These are phyloP conservation scores for Gnatocerus cornutus DNA, from an alignment of 2,888 invertebrate species.

Conservation along the genomic window DNA sequence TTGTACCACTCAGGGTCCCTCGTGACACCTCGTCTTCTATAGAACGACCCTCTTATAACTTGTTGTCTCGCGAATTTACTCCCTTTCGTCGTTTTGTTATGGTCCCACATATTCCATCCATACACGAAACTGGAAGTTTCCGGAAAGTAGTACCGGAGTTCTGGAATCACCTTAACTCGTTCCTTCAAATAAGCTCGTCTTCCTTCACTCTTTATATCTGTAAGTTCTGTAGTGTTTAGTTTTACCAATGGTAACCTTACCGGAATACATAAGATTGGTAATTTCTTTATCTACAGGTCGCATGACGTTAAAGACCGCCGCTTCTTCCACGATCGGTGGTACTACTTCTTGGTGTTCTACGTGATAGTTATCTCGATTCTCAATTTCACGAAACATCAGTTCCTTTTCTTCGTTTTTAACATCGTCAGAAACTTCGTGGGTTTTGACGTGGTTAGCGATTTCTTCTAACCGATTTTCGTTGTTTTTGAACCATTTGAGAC, in stretches of 20 bases:
- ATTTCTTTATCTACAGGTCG: background rate
- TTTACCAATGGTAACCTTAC: background rate
- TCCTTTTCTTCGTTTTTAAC: background rate
- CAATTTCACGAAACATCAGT: background rate
- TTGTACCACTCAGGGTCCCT: slow-evolving; percentile 75
- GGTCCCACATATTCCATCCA: slow-evolving; percentile 73
- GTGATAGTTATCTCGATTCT: background rate
- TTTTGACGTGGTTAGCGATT: background rate
- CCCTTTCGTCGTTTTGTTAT: slow-evolving; percentile 59
- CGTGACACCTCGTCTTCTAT: slow-evolving; percentile 73
- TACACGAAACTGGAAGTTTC: slow-evolving; percentile 70
- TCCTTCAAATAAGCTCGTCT: background rate
- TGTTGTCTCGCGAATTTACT: slow-evolving; percentile 69
- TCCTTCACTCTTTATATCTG: background rate
- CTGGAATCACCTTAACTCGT: background rate
- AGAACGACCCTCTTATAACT: slow-evolving; percentile 75
- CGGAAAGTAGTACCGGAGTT: slow-evolving; percentile 75
- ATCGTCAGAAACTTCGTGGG: background rate
- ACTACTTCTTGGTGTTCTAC: background rate
- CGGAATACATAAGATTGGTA: background rate
- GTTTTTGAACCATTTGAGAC: slow-evolving; percentile 52
- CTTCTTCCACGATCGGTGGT: background rate
- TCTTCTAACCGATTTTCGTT: background rate
- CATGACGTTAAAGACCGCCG: background rate
- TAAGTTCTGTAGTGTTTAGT: background rate